Evolutionary conservation across 2,888 invertebrate genomes (phyloP).

Genomic region (Lepidochitona cinerea): DNA sequence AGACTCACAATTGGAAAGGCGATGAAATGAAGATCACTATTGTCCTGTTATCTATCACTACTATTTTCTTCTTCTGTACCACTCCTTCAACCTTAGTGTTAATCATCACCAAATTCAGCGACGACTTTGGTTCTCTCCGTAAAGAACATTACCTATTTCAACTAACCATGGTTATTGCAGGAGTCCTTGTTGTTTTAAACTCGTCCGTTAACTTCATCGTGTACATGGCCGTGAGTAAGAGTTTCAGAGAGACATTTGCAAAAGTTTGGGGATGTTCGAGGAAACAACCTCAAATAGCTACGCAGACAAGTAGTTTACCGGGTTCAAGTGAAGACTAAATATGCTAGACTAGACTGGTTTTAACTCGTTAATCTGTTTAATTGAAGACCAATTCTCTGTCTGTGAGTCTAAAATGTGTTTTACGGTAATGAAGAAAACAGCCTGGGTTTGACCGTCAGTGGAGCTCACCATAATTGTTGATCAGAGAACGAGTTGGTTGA

Average conservation of each 20-base stretch:
- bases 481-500: too few species aligned
- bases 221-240: background rate
- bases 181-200: background rate
- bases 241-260: background rate
- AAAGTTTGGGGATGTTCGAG: background rate
- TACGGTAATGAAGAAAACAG: too few species aligned
- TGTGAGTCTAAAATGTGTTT: too few species aligned
- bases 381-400: too few species aligned
- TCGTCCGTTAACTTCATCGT: background rate
- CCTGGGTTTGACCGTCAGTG: too few species aligned
- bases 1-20: background rate
- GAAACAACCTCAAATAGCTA: too few species aligned
- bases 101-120: background rate
- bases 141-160: background rate
- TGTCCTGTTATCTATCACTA: background rate
- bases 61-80: background rate
- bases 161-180: background rate
- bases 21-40: background rate
- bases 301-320: too few species aligned
- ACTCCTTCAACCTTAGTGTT: background rate
- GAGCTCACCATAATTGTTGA: too few species aligned
- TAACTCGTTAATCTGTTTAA: too few species aligned
- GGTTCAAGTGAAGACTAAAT: too few species aligned
- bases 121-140: background rate
- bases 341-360: too few species aligned